These are phyloP conservation scores for Ooceraea biroi DNA, from an alignment of 1,140 invertebrate genomes.

Conservation along the genomic window DNA sequence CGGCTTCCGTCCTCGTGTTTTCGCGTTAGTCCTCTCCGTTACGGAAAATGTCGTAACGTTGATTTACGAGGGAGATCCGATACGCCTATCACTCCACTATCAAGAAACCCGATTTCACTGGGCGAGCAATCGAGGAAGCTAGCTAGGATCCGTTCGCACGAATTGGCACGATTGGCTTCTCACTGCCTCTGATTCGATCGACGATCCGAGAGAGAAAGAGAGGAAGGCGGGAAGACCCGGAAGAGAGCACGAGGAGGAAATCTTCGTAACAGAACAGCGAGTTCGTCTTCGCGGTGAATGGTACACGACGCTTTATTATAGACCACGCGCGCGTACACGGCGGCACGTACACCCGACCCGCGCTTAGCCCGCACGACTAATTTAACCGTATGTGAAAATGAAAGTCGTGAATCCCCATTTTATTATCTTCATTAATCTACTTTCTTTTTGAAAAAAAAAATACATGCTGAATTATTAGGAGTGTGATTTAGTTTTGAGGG, in stretches of 20 bases:
- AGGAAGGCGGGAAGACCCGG: constrained; percentile 78
- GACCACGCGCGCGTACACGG: constrained; percentile 21
- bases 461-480: no score
- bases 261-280: constrained; percentile 78
- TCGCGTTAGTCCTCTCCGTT: neutral
- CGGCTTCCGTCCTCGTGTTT: neutral
- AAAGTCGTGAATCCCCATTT: neutral
- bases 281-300: constrained; percentile 74
- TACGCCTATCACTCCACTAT: neutral
- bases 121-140: constrained; percentile 33
- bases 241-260: constrained; percentile 77
- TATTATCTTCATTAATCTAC: neutral
- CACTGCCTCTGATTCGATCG: constrained; percentile 76
- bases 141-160: no score
- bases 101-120: constrained; percentile 41
- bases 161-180: constrained; percentile 71
- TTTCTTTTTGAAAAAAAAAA: neutral
- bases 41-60: neutral
- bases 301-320: constrained; percentile 74
- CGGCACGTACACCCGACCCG: constrained; percentile 26
- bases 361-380: neutral
- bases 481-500: no score
- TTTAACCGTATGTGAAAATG: constrained; percentile 13
- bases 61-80: neutral
- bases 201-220: constrained; percentile 75